phyloP scores from a whole-genome alignment of 2,113 vertebrate species.

The Spermophilus dauricus region DNA sequence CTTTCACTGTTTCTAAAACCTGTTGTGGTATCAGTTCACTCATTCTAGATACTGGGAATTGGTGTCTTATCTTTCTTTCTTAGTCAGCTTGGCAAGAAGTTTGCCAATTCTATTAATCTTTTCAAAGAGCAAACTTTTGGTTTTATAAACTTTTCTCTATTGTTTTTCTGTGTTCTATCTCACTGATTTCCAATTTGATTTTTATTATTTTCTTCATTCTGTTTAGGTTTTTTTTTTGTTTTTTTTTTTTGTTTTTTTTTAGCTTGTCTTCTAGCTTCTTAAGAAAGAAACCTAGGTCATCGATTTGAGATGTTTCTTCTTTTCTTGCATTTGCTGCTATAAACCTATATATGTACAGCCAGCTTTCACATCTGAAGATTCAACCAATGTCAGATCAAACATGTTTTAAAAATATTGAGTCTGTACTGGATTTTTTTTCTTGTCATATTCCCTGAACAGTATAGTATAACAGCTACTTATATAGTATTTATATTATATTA shows the following conservation, averaged over 20 bases:
- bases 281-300: neutral
- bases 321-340: slow-evolving; percentile 16
- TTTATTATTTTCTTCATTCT: neutral
- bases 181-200: neutral
- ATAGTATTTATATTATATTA: no score
- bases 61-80: neutral
- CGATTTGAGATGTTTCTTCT: neutral
- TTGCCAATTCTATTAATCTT: neutral
- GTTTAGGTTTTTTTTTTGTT: neutral
- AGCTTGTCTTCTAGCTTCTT: neutral
- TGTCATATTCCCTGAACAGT: no score
- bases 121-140: no score
- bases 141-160: neutral
- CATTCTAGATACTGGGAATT: neutral
- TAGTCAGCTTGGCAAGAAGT: neutral
- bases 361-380: neutral
- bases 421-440: no score
- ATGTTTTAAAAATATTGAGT: no score
- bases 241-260: no score
- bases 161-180: neutral
- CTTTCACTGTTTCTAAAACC: neutral
- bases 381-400: neutral
- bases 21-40: neutral
- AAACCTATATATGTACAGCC: neutral
- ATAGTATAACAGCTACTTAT: no score